phyloP scores from a whole-genome alignment of 2,113 vertebrate species.

The Coracopsis vasa region DNA sequence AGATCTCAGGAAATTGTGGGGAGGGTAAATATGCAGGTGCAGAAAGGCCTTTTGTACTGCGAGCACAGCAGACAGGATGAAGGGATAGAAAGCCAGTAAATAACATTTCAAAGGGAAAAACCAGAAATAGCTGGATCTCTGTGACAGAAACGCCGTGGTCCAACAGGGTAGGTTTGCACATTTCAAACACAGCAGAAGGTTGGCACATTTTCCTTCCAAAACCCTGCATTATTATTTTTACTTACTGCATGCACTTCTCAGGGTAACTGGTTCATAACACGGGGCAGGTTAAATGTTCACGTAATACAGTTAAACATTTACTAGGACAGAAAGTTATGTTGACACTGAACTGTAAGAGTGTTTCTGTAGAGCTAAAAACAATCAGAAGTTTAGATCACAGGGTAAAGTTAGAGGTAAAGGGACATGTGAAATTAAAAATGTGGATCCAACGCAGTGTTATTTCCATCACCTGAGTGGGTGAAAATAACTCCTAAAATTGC shows the following conservation, averaged over 20 bases:
- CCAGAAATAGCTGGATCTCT: not conserved
- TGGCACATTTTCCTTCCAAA: not conserved
- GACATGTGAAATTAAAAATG: not conserved
- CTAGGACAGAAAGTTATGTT: not conserved
- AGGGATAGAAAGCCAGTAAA: not conserved
- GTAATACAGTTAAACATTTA: not conserved
- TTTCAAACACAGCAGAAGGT: not conserved
- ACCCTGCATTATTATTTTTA: not conserved
- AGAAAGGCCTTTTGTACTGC: constrained; percentile 14
- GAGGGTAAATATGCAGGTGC: constrained; percentile 41
- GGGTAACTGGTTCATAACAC: not conserved
- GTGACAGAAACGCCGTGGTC: not conserved
- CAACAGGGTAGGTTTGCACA: not conserved
- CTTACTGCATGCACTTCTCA: not conserved
- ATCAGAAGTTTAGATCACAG: not conserved
- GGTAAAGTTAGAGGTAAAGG: not conserved
- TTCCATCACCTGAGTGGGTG: not conserved
- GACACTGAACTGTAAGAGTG: not conserved
- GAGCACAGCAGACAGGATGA: not conserved
- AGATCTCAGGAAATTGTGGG: constrained; percentile 48
- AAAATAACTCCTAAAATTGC: not conserved
- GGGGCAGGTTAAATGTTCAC: not conserved
- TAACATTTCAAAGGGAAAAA: not conserved
- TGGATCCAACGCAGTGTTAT: not conserved
- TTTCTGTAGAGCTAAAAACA: not conserved